These are phyloP conservation scores for Heliconius erato DNA, from an alignment of 2,888 invertebrate species.

Conservation along the genomic window DNA sequence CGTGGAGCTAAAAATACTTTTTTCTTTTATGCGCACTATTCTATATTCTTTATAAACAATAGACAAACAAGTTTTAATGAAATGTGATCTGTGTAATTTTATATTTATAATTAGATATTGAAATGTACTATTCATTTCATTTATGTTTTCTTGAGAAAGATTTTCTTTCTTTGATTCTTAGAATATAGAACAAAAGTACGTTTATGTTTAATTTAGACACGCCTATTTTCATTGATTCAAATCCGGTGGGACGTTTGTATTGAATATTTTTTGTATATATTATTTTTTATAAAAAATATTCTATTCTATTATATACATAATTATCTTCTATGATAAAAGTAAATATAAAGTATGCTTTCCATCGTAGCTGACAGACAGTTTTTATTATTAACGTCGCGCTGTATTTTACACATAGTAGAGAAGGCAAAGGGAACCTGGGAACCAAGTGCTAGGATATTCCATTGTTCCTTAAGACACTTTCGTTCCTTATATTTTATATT, in stretches of 20 bases:
- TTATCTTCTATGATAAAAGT: too few species aligned
- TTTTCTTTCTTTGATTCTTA: not conserved
- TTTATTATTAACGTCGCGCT: not conserved
- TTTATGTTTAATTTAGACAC: not conserved
- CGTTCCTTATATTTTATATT: too few species aligned
- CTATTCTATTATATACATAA: too few species aligned
- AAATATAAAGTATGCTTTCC: too few species aligned
- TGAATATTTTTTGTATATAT: not conserved
- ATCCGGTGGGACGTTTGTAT: not conserved
- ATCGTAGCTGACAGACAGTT: too few species aligned
- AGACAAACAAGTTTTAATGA: not conserved
- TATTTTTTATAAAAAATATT: too few species aligned
- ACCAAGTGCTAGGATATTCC: too few species aligned
- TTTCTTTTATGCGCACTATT: not conserved
- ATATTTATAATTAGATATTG: not conserved
- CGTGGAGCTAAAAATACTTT: not conserved
- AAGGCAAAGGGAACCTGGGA: too few species aligned
- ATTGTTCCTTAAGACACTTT: too few species aligned
- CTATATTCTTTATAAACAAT: not conserved
- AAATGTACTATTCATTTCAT: not conserved
- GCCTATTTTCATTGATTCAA: not conserved
- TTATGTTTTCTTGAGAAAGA: not conserved
- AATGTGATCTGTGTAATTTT: slow-evolving; percentile 15
- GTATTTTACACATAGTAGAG: not conserved
- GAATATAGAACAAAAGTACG: not conserved